A percentile compares a stretch with the other conserved stretches of the same genome.
These are phyloP conservation scores for Calameuta idolon DNA, from an alignment of 2,888 invertebrate genomes.

Conservation along the genomic window DNA sequence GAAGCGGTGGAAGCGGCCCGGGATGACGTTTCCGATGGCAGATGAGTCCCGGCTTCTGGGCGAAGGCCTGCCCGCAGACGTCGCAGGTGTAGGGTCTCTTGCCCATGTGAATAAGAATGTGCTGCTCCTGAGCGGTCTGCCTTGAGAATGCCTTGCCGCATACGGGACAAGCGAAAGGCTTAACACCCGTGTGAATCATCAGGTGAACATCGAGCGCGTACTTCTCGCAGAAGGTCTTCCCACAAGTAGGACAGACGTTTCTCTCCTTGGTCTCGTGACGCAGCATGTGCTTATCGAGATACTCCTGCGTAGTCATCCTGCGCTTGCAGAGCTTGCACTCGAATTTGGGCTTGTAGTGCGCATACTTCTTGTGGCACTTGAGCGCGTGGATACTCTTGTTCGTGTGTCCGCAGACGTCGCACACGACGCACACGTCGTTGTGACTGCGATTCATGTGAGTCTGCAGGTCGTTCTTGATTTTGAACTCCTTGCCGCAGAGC, in stretches of 20 bases:
- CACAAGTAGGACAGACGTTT: conserved; percentile 37
- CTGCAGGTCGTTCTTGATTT: conserved; percentile 20
- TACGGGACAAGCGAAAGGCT: conserved; percentile 28
- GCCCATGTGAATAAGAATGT: conserved; percentile 38
- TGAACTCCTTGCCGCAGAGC: conserved; percentile 18
- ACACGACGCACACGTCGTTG: conserved; percentile 23
- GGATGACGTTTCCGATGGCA: conserved; percentile 22
- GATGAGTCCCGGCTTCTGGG: conserved; percentile 22
- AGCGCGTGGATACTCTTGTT: conserved; percentile 34
- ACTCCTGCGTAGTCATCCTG: conserved; percentile 29
- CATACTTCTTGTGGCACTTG: conserved; percentile 35
- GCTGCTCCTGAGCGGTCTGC: conserved; percentile 38
- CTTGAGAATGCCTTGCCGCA: conserved; percentile 40
- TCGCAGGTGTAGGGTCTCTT: conserved; percentile 21
- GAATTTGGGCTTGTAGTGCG: conserved; percentile 33
- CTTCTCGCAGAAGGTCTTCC: conserved; percentile 27
- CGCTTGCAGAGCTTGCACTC: conserved; percentile 36
- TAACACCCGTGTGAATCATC: conserved; percentile 26
- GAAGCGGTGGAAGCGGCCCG: conserved; percentile 19
- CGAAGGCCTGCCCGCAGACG: conserved; percentile 20
- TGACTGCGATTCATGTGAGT: conserved; percentile 28
- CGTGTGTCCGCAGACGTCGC: conserved; percentile 36
- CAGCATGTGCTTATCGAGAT: conserved; percentile 35
- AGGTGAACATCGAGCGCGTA: conserved; percentile 27
- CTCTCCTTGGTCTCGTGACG: conserved; percentile 27